Evolutionary conservation across 2,113 vertebrate species (phyloP), one percentile per base, ranked within the genome.

Genomic region (Vulpes ferrilata): DNA sequence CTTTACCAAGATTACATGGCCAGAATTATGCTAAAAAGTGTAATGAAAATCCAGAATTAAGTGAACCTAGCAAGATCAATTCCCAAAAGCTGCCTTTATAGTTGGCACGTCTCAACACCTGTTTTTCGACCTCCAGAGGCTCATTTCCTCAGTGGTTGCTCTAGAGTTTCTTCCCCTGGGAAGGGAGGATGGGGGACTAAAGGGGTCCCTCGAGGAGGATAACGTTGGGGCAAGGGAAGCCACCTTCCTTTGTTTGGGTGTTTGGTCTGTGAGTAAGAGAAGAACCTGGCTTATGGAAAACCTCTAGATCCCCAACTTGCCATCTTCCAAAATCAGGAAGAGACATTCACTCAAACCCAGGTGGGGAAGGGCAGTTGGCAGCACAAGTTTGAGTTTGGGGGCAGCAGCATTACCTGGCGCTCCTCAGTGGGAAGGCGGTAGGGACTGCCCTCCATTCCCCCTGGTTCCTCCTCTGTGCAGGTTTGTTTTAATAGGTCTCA

Each of bases 41-140:
- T 85, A 80, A 76, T 64, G 32, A 94, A 97, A 97, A 81, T 48
- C 51, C 35, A 60, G 25, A 84, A 19, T 82, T 48, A 67, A 94
- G 76, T 94, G 65, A 93, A 73, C 43, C 19, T 15, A 48, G 38
- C 32, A 89, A 83, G 30, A 82, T 78, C 35, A 48, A 86, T 62
- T 93, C 95, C 71, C 32, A 43, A 97, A 95, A 82, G 30, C 32
- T 20, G 9, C 11, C 27, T 86, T 84, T 85, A 30, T 51, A 20
- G 23, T n/a, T 78, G 20, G 79, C 73, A 23, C 20, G 67, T 67
- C 74, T 79, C 12, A 64, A n/a, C 81, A 79, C 48, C 57, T 55
- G 43, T 32, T 89, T 82, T 90, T 62, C 65, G 71, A 57, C 16
- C 6, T 76, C 38, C 9, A 88, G 38, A 62, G 53, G 27, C 32